Evolutionary conservation across 2,797 vertebrate species (phyloP), one percentile per base, ranked within the genome.

Genomic region (Momotus momota): DNA sequence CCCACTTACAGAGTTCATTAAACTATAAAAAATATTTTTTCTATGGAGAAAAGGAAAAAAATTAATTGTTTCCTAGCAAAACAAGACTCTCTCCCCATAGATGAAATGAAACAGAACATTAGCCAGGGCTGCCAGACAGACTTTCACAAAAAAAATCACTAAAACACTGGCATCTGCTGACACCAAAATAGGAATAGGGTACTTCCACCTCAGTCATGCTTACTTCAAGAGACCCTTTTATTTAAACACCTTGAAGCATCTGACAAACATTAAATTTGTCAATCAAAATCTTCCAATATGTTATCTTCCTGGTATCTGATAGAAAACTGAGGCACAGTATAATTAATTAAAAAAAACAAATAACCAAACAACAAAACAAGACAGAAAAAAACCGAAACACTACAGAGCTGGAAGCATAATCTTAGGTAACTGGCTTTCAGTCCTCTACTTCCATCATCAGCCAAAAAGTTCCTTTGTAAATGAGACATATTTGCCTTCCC

Each of bases 311-410:
- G 33, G n/a, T 73, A 77, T 25, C 62, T 77, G 70, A 83, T 77
- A 75, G 51, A 82, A 94, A 94, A 96, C 77, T 86, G 90, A 95
- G 91, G 87, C 52, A 91, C 6, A 27, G 11, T 49, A 22, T 41
- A 29, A 33, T 64, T 70, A 60, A 85, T 49, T 17, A 14, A 10
- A 33, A 12, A 40, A 12, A n/a, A 15, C 23, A 26, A 29, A 10
- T 26, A 45, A 19, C 8, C 19, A 41, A 14, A 3, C 14, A 33
- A 12, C 38, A 14, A 38, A 62, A 46, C 22, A n/a, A 7, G 2
- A 25, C 6, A 64, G 27, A 11, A 69, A 64, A 43, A 5, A 0
- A 0, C 1, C 23, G 22, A 38, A 14, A 35, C 12, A 31, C 41
- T 62, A 60, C 38, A 84, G 73, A 83, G 23, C 21, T 12, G 45